Evolutionary conservation across 1,140 invertebrate genomes (phyloP), one percentile per base, ranked within the genome.

Genomic region (Theocolax elegans): DNA sequence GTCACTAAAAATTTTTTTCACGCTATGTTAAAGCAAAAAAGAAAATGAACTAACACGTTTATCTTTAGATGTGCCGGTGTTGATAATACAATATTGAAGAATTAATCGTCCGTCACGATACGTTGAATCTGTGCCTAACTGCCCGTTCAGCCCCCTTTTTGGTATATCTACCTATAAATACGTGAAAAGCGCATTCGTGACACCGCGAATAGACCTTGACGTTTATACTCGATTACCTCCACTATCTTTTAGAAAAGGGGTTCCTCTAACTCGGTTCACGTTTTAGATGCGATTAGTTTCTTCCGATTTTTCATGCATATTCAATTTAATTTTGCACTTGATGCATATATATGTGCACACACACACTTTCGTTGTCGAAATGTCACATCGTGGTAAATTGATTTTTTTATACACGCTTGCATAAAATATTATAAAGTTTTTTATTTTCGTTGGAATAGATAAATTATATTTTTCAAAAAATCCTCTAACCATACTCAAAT

Each of bases 61-160:
- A n/a, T 29, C 2, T 2, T 12, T 1, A 38, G 19, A 59, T 42
- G 25, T 23, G 9, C 56, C 58, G 23, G 8, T 72, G 75, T 72
- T 78, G 75, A 79, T 79, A 77, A 79, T 79, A 78, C 76, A 77
- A 75, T 77, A 79, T 74, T 72, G 78, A 75, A 78, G 79, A 74
- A 80, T 80, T 80, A 80, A 80, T 80, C 79, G 78, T 77, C 75
- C 74, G 74, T 69, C 73, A 77, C 38, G 71, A 76, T 75, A 75
- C 70, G 72, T 75, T 74, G 74, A 78, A 74, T 75, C 72, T 70
- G 44, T 67, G 38, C 67, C 72, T 73, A 77, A 75, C 72, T 71
- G 72, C 58, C 72, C n/a, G 42, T 46, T 63, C 10, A 25, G 15
- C 54, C 38, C 38, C 29, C 25, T 54, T 54, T 51, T 49, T n/a